Evolutionary conservation across 2,888 invertebrate species (phyloP), one percentile per base, ranked within the genome.

Genomic region (Andrena haemorrhoa): DNA sequence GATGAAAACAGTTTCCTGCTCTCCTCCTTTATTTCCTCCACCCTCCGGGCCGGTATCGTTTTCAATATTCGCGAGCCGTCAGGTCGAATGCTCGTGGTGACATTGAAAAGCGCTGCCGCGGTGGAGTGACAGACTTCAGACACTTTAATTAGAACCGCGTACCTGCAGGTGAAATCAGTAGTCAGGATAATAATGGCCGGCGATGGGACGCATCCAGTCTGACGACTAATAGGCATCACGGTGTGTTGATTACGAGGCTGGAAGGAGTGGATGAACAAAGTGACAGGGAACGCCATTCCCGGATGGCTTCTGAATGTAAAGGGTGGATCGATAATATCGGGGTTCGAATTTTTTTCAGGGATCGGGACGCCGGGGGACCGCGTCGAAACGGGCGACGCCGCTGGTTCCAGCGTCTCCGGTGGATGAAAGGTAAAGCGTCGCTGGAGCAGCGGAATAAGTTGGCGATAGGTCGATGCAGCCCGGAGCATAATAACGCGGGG

Each of bases 121-220:
- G 68, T 23, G 26, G 75, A 79, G 73, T 77, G 79, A 86, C 83
- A 83, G 81, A 79, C 80, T 79, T 85, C 66, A 80, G 72, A 75
- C 75, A 76, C 76, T 86, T 86, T 86, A 87, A 87, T 87, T 86
- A 86, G 81, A 79, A 75, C 26, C 70, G 47, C 70, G 77, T 79
- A 72, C 56, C 78, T 63, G 76, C 82, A 66, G 80, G 72, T 86
- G 81, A 75, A 85, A 82, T 85, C 86, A 79, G 85, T 84, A 79
- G 79, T 81, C 80, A 79, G 81, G 79, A 86, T 86, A 86, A 85
- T 86, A 86, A 87, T 71, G 79, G 77, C n/a, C 60, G 63, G 65
- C 63, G 76, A 63, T 70, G 78, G 84, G 84, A 82, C 63, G 80
- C 33, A 70, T 71, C 73, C 61, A 74, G 74, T 23, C 77, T 66